These are phyloP conservation scores for Mastomys coucha DNA, from an alignment of 2,113 vertebrate genomes.

Conservation along the genomic window DNA sequence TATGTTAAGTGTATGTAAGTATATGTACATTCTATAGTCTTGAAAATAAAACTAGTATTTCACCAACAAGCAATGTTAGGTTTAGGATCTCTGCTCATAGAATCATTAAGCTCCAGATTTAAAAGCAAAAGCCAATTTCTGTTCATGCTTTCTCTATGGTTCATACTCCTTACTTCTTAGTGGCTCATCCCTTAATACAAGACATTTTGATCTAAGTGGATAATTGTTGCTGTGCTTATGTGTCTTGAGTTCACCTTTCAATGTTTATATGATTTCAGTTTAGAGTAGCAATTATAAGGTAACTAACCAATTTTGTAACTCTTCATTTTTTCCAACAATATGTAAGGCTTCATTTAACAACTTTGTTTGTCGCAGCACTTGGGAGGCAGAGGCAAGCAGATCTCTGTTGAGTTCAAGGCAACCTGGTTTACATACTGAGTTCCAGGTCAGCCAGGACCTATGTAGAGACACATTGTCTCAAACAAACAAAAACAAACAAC, in stretches of 20 bases:
- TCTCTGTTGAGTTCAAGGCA: not conserved
- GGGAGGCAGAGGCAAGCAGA: not conserved
- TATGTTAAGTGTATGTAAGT: not conserved
- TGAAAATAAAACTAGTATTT: not conserved
- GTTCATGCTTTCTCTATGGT: not conserved
- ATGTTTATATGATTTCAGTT: not conserved
- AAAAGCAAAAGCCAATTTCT: not conserved
- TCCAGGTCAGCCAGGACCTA: not conserved
- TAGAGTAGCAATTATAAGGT: not conserved
- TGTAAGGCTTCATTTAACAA: not conserved
- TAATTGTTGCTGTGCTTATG: not conserved
- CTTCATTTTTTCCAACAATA: not conserved
- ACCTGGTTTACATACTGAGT: not conserved
- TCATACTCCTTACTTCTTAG: not conserved
- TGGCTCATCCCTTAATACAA: too few species aligned
- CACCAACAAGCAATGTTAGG: not conserved
- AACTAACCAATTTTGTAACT: not conserved
- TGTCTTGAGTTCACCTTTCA: not conserved
- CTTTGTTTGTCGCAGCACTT: not conserved
- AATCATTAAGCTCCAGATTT: not conserved
- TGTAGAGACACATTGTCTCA: not conserved
- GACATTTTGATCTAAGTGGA: not conserved
- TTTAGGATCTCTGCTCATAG: not conserved
- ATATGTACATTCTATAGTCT: not conserved
- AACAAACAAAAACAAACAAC: not conserved